These are phyloP conservation scores for Dasypogon diadema DNA, from an alignment of 2,888 invertebrate species.

Conservation along the genomic window DNA sequence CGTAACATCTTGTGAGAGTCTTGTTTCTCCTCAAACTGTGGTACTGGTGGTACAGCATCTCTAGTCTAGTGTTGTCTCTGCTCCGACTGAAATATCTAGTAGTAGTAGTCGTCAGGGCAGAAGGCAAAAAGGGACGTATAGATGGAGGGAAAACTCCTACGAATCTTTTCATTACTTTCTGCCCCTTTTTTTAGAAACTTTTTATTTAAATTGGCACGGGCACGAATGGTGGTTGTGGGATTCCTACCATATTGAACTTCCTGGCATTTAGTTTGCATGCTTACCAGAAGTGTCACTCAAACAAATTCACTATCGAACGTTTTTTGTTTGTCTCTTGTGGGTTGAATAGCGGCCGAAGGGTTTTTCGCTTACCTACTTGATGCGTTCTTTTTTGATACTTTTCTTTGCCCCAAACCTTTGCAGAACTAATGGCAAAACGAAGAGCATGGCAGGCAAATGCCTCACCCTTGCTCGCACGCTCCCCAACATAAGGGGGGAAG, in stretches of 20 bases:
- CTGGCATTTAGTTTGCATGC: conserved; percentile 46
- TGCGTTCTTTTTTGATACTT: conserved; percentile 10
- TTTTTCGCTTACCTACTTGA: conserved; percentile 42
- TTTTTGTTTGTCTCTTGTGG: conserved; percentile 14
- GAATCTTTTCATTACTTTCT: conserved; percentile 39
- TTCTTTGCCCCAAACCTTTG: not conserved
- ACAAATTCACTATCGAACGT: conserved; percentile 14
- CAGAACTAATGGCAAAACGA: conserved; percentile 29
- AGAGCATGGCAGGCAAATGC: conserved; percentile 9
- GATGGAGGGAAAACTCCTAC: not conserved
- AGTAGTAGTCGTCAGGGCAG: not conserved
- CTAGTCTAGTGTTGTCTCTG: not conserved
- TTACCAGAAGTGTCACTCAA: conserved; percentile 46
- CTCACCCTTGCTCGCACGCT: not conserved
- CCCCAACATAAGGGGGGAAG: not conserved
- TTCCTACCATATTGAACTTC: conserved; percentile 43
- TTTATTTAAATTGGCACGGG: conserved; percentile 20
- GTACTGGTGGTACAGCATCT: conserved; percentile 4
- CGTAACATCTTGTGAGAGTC: conserved; percentile 48
- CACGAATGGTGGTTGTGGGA: not conserved
- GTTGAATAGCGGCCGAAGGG: not conserved
- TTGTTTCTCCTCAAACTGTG: conserved; percentile 44
- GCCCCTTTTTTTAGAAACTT: conserved; percentile 8
- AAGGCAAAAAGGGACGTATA: not conserved
- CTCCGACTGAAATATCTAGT: not conserved